phyloP scores from a whole-genome alignment of 2,113 vertebrate genomes.

The Phaetusa simplex region DNA sequence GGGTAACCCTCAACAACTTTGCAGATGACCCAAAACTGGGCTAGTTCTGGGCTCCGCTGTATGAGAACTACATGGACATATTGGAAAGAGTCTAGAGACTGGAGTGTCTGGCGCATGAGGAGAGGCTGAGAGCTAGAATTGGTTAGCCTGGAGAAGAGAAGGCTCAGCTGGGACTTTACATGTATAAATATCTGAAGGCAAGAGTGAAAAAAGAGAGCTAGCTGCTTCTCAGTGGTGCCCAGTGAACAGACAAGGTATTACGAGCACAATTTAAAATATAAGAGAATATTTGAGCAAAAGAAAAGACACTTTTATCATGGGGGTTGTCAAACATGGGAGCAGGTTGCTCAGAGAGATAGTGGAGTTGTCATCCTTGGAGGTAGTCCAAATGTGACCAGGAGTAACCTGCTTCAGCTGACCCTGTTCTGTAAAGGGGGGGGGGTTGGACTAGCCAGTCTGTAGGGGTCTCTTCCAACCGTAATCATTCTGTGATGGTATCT shows the following conservation, averaged over 20 bases:
- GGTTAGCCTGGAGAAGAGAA: neutral
- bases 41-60: neutral
- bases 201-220: neutral
- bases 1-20: neutral
- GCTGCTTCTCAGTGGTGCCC: neutral
- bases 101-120: neutral
- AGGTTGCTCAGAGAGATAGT: neutral
- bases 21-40: neutral
- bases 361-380: neutral
- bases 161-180: neutral
- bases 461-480: neutral
- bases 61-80: rapidly evolving
- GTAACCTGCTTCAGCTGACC: neutral
- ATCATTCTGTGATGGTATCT: neutral
- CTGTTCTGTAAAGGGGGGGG: neutral
- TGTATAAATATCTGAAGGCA: neutral
- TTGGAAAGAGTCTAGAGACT: neutral
- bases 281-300: neutral
- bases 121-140: neutral
- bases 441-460: neutral
- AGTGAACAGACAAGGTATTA: neutral
- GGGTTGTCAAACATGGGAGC: neutral
- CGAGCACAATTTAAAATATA: neutral
- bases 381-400: neutral
- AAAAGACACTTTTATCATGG: neutral